These are phyloP conservation scores for Brachyptera putata DNA, from an alignment of 2,888 invertebrate genomes.

Conservation along the genomic window DNA sequence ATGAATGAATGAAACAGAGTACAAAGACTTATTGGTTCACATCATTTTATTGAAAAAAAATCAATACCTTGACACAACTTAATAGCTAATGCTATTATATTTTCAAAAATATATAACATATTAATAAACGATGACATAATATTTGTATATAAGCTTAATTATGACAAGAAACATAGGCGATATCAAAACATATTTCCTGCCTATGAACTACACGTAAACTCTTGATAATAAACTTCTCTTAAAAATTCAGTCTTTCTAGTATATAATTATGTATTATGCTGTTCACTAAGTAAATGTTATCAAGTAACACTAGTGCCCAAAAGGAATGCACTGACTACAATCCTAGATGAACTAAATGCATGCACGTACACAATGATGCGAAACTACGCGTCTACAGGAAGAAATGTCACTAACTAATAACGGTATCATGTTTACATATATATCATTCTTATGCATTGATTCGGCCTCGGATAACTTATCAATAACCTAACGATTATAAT, in stretches of 20 bases:
- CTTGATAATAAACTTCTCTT: slow-evolving; percentile 7
- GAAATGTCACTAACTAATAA: too few species aligned
- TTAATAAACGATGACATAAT: neutral
- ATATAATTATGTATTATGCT: neutral
- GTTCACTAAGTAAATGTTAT: neutral
- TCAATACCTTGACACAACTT: slow-evolving; percentile 7
- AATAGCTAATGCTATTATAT: slow-evolving; percentile 7
- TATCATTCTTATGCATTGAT: too few species aligned
- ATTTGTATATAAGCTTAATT: neutral
- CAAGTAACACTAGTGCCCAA: neutral
- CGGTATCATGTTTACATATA: too few species aligned
- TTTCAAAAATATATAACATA: slow-evolving; percentile 20
- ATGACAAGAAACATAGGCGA: neutral
- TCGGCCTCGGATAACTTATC: too few species aligned
- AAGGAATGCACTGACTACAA: slow-evolving; percentile 11
- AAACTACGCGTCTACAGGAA: too few species aligned
- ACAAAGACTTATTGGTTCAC: too few species aligned
- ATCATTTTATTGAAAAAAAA: slow-evolving; percentile 12
- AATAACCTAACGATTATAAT: too few species aligned
- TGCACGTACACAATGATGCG: too few species aligned
- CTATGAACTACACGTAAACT: neutral
- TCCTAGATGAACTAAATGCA: too few species aligned
- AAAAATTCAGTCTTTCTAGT: slow-evolving; percentile 27
- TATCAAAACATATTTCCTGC: neutral
- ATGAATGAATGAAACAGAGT: too few species aligned